These are phyloP conservation scores for Platorchestia sp. DNA, from an alignment of 1,140 invertebrate genomes.

Conservation along the genomic window DNA sequence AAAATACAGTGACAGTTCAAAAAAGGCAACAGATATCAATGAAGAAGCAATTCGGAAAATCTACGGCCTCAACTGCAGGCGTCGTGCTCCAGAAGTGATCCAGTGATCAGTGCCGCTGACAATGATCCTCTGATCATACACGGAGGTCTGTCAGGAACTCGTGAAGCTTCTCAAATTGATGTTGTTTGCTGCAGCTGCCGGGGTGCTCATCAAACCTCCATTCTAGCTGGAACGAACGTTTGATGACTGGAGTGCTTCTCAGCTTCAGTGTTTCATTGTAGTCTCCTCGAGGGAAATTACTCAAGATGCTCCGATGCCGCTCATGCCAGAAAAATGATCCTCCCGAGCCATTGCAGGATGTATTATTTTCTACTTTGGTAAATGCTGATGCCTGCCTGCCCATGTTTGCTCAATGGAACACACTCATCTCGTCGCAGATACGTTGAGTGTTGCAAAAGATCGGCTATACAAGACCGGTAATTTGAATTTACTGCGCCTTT, in stretches of 20 bases:
- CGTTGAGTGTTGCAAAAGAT: not conserved
- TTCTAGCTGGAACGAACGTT: slow-evolving; percentile 4
- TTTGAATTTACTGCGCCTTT: too few species aligned
- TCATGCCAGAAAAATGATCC: slow-evolving; percentile 28
- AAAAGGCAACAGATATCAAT: too few species aligned
- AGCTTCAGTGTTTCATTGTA: slow-evolving; percentile 14
- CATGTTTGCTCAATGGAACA: not conserved
- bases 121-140: not conserved
- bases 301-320: not conserved
- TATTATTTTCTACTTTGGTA: not conserved
- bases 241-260: slow-evolving; percentile 14
- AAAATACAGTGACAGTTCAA: too few species aligned
- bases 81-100: not conserved
- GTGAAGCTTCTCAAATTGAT: not conserved
- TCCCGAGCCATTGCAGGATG: not conserved
- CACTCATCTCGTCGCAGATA: not conserved
- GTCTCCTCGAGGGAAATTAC: slow-evolving; percentile 32
- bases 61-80: not conserved
- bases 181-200: not conserved
- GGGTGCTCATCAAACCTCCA: not conserved
- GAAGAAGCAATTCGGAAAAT: not conserved
- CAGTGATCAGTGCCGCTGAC: not conserved
- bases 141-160: not conserved
- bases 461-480: not conserved
- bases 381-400: not conserved